Conservation (phyloP, 2,888 invertebrate genomes). For the Leptopilina syphax region DNA sequence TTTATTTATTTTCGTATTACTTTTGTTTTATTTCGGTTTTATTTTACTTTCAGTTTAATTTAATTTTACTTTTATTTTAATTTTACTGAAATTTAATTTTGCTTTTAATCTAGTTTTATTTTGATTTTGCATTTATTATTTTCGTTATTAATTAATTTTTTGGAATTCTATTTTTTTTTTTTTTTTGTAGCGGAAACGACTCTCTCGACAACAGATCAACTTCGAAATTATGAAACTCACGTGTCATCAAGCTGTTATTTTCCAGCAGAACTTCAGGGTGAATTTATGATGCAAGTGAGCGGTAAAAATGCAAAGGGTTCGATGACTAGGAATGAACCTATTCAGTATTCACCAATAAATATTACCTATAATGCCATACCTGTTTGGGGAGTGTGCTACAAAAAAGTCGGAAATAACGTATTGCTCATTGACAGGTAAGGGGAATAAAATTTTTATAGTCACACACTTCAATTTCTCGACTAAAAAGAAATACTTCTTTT, state of each 20-base stretch:
- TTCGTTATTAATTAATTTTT: too few species aligned
- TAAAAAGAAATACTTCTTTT: background rate
- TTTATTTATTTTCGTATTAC: too few species aligned
- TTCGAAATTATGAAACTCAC: conserved; percentile 54
- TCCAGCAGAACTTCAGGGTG: conserved; percentile 82
- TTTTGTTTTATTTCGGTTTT: too few species aligned
- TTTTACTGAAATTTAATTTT: too few species aligned
- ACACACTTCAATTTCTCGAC: background rate
- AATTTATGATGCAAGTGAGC: conserved; percentile 81
- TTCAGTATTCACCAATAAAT: conserved; percentile 81
- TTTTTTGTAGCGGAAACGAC: conserved; percentile 57
- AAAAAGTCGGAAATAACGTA: conserved; percentile 80
- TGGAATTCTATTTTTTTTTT: background rate
- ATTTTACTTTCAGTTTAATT: too few species aligned
- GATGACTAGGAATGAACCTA: conserved; percentile 74
- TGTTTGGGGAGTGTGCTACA: conserved; percentile 83
- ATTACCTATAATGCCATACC: conserved; percentile 82
- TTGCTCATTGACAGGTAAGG: conserved; percentile 80
- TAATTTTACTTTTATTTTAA: too few species aligned
- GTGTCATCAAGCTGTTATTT: conserved; percentile 80
- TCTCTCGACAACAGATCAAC: conserved; percentile 56
- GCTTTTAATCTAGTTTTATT: too few species aligned
- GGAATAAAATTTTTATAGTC: conserved; percentile 56
- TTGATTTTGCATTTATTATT: too few species aligned
- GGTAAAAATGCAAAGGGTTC: conserved; percentile 69